Conservation (phyloP, 2,888 invertebrate species). For the Euphydryas editha region DNA sequence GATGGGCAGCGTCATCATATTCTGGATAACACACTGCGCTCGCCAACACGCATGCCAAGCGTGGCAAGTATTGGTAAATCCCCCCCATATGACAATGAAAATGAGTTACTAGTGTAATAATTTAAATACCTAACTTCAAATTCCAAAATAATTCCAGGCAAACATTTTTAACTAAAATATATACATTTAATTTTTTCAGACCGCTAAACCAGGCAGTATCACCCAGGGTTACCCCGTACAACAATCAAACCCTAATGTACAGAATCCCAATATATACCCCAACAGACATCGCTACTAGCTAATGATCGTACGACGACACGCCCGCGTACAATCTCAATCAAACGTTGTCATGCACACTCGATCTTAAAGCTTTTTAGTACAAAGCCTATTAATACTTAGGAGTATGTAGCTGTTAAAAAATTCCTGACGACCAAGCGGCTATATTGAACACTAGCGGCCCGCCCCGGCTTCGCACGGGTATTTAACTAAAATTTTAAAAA, state of each 20-base stretch:
- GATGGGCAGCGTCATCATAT: too few species aligned
- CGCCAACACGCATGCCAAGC: too few species aligned
- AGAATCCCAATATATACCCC: constrained; percentile 74
- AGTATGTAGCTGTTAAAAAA: too few species aligned
- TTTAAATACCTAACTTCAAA: too few species aligned
- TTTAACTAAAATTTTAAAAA: too few species aligned
- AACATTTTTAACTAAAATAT: neutral
- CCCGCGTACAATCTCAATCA: neutral
- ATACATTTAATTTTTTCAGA: constrained; percentile 67
- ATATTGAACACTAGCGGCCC: too few species aligned
- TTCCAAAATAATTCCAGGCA: neutral
- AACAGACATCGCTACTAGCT: constrained; percentile 76
- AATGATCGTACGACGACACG: constrained; percentile 52
- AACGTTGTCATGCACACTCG: neutral
- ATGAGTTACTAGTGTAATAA: neutral
- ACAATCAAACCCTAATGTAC: constrained; percentile 81
- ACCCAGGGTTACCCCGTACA: constrained; percentile 93
- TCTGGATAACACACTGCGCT: too few species aligned
- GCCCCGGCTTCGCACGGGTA: too few species aligned
- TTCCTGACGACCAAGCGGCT: too few species aligned
- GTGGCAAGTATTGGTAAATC: too few species aligned
- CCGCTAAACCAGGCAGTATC: constrained; percentile 91
- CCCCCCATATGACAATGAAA: too few species aligned
- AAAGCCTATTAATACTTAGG: neutral
- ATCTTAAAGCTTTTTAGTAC: neutral